Percentiles rank a stretch among this genome's conserved stretches.
Conservation (phyloP, 2,797 vertebrate species). For the Lemur catta region DNA sequence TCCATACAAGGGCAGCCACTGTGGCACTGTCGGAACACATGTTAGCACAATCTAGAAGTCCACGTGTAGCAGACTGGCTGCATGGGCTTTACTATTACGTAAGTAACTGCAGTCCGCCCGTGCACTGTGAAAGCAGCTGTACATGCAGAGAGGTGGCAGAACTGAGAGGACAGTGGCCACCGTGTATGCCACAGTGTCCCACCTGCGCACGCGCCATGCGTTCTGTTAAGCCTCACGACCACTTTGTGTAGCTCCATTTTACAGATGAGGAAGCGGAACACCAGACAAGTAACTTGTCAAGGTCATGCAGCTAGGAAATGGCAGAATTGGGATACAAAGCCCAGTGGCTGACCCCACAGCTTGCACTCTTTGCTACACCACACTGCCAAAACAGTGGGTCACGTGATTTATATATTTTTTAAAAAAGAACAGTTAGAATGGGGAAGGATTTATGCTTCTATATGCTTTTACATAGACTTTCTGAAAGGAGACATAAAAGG, state of each 20-base stretch:
- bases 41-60: not conserved
- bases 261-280: not conserved
- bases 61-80: not conserved
- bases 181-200: not conserved
- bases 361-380: not conserved
- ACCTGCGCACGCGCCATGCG: fast-evolving
- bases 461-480: not conserved
- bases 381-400: not conserved
- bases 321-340: not conserved
- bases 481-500: not conserved
- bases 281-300: not conserved
- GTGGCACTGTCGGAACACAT: not conserved
- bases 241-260: not conserved
- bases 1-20: not conserved
- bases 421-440: not conserved
- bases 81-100: too few relatives aligned
- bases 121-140: not conserved
- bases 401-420: not conserved
- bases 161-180: not conserved
- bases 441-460: not conserved
- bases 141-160: fast-evolving
- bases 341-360: not conserved
- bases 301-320: not conserved
- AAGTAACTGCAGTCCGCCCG: not conserved
- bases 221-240: not conserved